Base-by-base conservation (phyloP, 1,140 invertebrate genomes). In the Brachionus plicatilis region DNA sequence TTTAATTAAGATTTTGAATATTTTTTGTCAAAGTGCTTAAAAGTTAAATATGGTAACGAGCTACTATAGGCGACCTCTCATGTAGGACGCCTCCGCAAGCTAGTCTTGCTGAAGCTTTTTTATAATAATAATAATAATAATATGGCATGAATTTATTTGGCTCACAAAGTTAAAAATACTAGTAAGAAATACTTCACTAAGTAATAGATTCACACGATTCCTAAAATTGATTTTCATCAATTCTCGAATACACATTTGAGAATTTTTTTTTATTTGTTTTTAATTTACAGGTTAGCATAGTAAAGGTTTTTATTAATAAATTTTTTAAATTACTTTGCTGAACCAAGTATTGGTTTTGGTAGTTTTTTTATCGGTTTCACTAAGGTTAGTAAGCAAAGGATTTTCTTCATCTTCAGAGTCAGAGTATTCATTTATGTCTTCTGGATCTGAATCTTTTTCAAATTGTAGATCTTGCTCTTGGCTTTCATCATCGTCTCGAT, bases 401-500 rank as follows among this genome's bases (percentile, higher is more conserved):
- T 82, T 82, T 60, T 20, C 65, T 56, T 86, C 85, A 14, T 82
- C 85, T 17, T 85, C 83, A 20, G 85, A 29, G 47, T 24, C 53
- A 41, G 88, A 92, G 87, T 92, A 93, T 0, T 90, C 88, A 47
- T 89, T 85, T 87, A 91, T 88, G 17, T 86, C 84, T 3, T 91
- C 85, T 85, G 93, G 93, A 85, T 92, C 91, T 83, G 92, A 92
- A 87, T 92, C 92, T 79, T 76, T 82, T 83, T 53, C 60, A 76
- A 68, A 75, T 45, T 37, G 53, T 65, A 41, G 84, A 78, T 86
- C 87, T 43, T 86, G 83, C 66, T 88, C 87, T 29, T 56, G 17
- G 1, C 29, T 33, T 45, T 53, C 65, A 12, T 85, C 86, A 20
- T 85, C 85, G 0, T 83, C 79, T 27, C 47, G 17, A 27, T 70